A percentile compares a stretch with the other conserved stretches of the same genome.
Evolutionary conservation across 2,797 vertebrate genomes (phyloP).

Genomic region (Capromys pilorides): DNA sequence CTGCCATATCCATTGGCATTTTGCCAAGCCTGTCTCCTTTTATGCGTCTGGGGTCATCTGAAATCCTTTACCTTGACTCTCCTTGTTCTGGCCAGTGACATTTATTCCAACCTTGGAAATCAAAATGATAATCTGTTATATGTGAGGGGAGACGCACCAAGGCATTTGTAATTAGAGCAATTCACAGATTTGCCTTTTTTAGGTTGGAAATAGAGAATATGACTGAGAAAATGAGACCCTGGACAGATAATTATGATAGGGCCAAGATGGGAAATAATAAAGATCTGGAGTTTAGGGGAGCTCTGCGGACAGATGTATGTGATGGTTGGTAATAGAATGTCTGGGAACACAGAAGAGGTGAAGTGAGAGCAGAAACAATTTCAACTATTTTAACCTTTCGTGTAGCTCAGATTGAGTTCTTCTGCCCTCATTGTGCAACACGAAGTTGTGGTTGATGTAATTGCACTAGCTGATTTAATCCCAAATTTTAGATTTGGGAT

Average conservation of each 20-base stretch:
- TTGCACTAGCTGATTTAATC: not conserved
- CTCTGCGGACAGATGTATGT: not conserved
- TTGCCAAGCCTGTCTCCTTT: slow-evolving; percentile 45
- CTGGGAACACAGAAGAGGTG: not conserved
- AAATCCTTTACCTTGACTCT: slow-evolving; percentile 28
- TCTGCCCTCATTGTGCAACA: not conserved
- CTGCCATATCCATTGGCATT: slow-evolving; percentile 50
- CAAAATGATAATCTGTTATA: slow-evolving; percentile 32
- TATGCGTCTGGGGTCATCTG: slow-evolving; percentile 55
- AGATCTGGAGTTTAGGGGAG: not conserved
- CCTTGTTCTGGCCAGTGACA: slow-evolving; percentile 41
- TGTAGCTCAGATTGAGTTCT: not conserved
- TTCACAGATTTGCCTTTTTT: not conserved
- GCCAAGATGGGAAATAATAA: not conserved
- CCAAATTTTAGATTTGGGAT: not conserved
- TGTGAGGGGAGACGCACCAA: slow-evolving; percentile 12
- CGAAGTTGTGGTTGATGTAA: not conserved
- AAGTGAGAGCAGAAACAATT: not conserved
- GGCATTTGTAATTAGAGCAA: not conserved
- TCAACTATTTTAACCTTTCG: not conserved
- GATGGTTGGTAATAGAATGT: not conserved
- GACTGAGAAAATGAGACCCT: not conserved
- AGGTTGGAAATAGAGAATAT: not conserved
- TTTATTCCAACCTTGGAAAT: slow-evolving; percentile 49
- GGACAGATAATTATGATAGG: slow-evolving; percentile 2